Conservation (phyloP, 2,797 vertebrate genomes). For the Lepus townsendii region DNA sequence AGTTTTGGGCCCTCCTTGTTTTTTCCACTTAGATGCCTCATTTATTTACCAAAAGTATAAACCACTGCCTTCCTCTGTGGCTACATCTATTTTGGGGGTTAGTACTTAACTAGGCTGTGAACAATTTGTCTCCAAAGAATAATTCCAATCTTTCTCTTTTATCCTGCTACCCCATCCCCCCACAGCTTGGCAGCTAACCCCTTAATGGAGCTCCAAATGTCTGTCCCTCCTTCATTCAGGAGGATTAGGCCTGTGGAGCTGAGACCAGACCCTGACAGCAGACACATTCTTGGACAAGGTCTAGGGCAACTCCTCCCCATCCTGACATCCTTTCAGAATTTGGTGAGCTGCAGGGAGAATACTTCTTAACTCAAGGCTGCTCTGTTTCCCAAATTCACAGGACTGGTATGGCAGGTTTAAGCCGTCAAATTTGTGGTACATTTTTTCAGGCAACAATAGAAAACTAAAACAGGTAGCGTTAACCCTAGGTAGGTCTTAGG, state of each 20-base stretch:
- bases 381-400: neutral
- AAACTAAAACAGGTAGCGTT: conserved; percentile 11
- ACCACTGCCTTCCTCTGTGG: conserved; percentile 2
- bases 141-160: neutral
- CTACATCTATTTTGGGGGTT: neutral
- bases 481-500: conserved; percentile 5
- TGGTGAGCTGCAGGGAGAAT: neutral
- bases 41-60: conserved; percentile 60
- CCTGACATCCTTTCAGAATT: neutral
- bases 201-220: conserved; percentile 23
- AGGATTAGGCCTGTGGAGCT: neutral
- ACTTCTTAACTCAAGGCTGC: neutral
- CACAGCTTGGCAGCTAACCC: conserved; percentile 5
- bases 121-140: conserved; percentile 57
- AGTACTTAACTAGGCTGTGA: conserved; percentile 8
- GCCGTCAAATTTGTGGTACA: neutral
- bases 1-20: conserved; percentile 28
- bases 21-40: conserved; percentile 55
- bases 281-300: conserved; percentile 1
- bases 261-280: neutral
- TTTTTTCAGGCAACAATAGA: conserved; percentile 23
- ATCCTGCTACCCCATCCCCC: neutral
- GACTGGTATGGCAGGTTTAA: neutral
- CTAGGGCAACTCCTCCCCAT: neutral
- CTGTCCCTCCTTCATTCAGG: neutral